These are phyloP conservation scores for Eubasilissa regina DNA, from an alignment of 1,140 invertebrate genomes.

Conservation along the genomic window DNA sequence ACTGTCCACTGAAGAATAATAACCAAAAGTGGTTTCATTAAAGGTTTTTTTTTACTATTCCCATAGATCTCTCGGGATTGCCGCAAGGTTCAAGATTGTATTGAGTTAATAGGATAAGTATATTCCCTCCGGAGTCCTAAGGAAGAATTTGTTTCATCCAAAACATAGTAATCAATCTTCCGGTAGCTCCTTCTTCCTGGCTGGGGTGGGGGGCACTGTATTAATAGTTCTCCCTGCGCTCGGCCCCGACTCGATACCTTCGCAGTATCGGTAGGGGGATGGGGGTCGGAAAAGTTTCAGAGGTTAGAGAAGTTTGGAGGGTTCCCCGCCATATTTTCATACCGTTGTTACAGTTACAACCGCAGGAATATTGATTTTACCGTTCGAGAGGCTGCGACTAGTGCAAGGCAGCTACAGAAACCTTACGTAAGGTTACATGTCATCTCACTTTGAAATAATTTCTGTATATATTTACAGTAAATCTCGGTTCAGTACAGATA, in stretches of 20 bases:
- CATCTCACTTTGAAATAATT: too few species aligned
- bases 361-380: conserved; percentile 33
- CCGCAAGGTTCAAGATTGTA: conserved; percentile 1
- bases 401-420: background rate
- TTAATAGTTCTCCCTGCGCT: conserved; percentile 15
- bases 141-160: conserved; percentile 32
- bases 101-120: background rate
- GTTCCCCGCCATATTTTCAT: conserved; percentile 19
- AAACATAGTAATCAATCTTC: conserved; percentile 42
- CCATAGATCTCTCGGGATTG: background rate
- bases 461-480: too few species aligned
- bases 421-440: too few species aligned
- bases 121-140: background rate
- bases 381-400: background rate
- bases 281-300: conserved; percentile 7
- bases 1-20: too few species aligned
- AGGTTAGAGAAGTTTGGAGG: conserved; percentile 10
- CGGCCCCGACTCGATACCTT: background rate
- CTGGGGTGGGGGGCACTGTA: conserved; percentile 1
- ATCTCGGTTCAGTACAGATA: too few species aligned
- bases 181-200: background rate
- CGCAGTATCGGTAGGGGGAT: background rate
- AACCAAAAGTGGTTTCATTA: too few species aligned
- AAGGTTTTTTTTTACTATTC: too few species aligned
- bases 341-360: conserved; percentile 2